Conservation (phyloP, 1,140 invertebrate species). For the Drosophila ogumai region DNA sequence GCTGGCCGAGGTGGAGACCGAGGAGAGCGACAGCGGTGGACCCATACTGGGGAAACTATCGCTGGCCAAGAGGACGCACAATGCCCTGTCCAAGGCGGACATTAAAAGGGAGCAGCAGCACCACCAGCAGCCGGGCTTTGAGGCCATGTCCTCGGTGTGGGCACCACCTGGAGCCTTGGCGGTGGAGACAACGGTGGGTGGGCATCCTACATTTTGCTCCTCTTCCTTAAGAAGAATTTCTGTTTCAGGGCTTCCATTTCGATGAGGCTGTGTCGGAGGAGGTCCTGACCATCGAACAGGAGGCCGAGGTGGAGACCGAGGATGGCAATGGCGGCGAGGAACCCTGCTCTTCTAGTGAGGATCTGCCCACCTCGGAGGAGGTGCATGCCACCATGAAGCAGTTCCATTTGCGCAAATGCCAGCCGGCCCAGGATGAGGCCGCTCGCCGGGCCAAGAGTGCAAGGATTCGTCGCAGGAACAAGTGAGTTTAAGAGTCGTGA, state of each 20-base stretch:
- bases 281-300: slow-evolving; percentile 76
- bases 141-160: slow-evolving; percentile 74
- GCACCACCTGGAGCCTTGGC: slow-evolving; percentile 53
- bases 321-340: slow-evolving; percentile 57
- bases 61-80: slow-evolving; percentile 87
- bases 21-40: slow-evolving; percentile 88
- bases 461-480: slow-evolving; percentile 72
- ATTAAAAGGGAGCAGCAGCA: slow-evolving; percentile 66
- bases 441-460: slow-evolving; percentile 77
- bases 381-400: slow-evolving; percentile 84
- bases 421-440: slow-evolving; percentile 76
- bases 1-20: slow-evolving; percentile 86
- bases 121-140: slow-evolving; percentile 32
- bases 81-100: slow-evolving; percentile 85
- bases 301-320: slow-evolving; percentile 80
- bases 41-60: slow-evolving; percentile 87
- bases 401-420: slow-evolving; percentile 79
- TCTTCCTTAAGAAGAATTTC: not conserved
- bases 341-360: slow-evolving; percentile 61
- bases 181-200: slow-evolving; percentile 60
- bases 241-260: slow-evolving; percentile 59
- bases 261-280: slow-evolving; percentile 74
- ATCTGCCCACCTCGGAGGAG: slow-evolving; percentile 75
- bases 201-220: too few relatives aligned
- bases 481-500: slow-evolving; percentile 45